Evolutionary conservation across 2,888 invertebrate genomes (phyloP), one percentile per base, ranked within the genome.

Genomic region (Sturmia bella): DNA sequence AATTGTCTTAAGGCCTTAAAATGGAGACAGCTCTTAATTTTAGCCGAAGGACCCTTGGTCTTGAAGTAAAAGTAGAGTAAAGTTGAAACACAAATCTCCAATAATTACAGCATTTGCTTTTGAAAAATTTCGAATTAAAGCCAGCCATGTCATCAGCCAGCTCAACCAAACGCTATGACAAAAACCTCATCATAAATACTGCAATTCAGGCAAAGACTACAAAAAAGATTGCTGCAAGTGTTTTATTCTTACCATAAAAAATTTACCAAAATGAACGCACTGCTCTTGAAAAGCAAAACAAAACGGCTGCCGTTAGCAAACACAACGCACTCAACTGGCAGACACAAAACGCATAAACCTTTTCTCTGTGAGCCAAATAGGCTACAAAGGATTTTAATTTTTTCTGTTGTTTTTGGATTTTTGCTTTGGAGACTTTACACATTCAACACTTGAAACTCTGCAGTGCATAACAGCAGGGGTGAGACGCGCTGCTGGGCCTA

Each of bases 81-180:
- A 3, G 7, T 9, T 32, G 9, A 3, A 6, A 7, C 9, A 3
- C 9, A 32, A 32, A 32, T 32, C 32, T 32, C 9, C 9, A 32
- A 37, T 11, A 12, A 37, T 56, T 19, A 17, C 19, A 6, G 1
- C 15, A 37, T 19, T 32, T 54, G 13, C 27, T 27, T 27, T 5
- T 4, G 19, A 37, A 11, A 32, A 56, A 32, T 12, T 11, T n/a
- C 7, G n/a, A 52, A 21, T 41, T 59, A 41, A 41, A 59, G 19
- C 13, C 39, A 21, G 41, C 19, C 57, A 59, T 59, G 57, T 59
- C 57, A 59, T 3, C 21, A 21, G 2, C 57, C 57, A 15, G 32
- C 32, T 17, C 32, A 32, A 54, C 6, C n/a, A 32, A 37, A 3
- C 37, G 24, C 6, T 37, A 11, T 12, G 1, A 56, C 17, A 37